These are phyloP conservation scores for Leptodactylus fuscus DNA, from an alignment of 2,113 vertebrate species.

Conservation along the genomic window DNA sequence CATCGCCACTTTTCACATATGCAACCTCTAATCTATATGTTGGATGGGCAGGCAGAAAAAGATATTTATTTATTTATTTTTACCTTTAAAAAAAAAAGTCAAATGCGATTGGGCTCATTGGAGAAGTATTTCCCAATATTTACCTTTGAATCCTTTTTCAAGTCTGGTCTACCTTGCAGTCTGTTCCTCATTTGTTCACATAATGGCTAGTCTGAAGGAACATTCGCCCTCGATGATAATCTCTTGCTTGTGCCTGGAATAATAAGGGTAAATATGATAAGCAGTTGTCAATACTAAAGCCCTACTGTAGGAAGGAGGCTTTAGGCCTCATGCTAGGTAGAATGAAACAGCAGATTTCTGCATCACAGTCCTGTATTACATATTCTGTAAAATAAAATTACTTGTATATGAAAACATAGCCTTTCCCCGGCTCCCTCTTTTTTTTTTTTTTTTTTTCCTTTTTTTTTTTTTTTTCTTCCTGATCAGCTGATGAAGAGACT, in stretches of 20 bases:
- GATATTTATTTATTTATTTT: too few species aligned
- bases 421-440: conserved; percentile 94
- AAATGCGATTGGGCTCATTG: too few species aligned
- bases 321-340: conserved; percentile 88
- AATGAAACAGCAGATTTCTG: conserved; percentile 92
- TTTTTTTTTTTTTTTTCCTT: conserved; percentile 75
- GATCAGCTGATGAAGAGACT: conserved; percentile 99
- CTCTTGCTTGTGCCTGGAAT: conserved; percentile 80
- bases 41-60: too few species aligned
- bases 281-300: conserved; percentile 93
- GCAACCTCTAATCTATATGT: not conserved
- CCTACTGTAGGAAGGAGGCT: conserved; percentile 86
- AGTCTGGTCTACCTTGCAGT: not conserved
- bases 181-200: conserved; percentile 64
- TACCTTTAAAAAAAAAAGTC: too few species aligned
- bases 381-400: conserved; percentile 94
- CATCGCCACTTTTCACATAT: too few species aligned
- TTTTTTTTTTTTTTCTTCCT: conserved; percentile 84
- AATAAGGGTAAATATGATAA: conserved; percentile 81
- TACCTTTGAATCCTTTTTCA: conserved; percentile 55
- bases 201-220: conserved; percentile 66
- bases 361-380: conserved; percentile 86
- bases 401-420: conserved; percentile 99
- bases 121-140: conserved; percentile 51
- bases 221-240: conserved; percentile 71